phyloP scores from a whole-genome alignment of 2,797 vertebrate genomes.

The Anableps anableps region DNA sequence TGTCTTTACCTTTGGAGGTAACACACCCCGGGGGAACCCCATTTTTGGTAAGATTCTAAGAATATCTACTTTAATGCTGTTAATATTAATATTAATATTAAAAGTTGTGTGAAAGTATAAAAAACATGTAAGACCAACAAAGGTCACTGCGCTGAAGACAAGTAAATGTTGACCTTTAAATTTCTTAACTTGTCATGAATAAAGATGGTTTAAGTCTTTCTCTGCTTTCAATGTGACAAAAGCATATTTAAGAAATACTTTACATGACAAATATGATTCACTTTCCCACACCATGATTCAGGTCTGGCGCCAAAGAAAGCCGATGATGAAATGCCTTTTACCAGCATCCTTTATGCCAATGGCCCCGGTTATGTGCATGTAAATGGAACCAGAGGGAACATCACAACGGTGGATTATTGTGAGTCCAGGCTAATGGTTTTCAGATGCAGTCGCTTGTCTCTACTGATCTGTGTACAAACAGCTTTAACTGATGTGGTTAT shows the following conservation, averaged over 20 bases:
- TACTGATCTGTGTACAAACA: constrained; percentile 43
- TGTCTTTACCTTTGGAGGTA: constrained; percentile 86
- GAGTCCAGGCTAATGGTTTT: constrained; percentile 72
- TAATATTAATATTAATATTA: neutral
- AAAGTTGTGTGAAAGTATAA: neutral
- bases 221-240: neutral
- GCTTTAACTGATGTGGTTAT: constrained; percentile 48
- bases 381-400: constrained; percentile 84
- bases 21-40: constrained; percentile 84
- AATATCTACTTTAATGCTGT: neutral
- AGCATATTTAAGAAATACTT: neutral
- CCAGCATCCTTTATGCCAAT: constrained; percentile 86
- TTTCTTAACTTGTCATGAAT: neutral
- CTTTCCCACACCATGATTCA: constrained; percentile 38
- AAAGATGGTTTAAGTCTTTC: neutral
- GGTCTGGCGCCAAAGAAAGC: constrained; percentile 82
- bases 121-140: neutral
- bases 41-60: constrained; percentile 83
- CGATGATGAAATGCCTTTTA: constrained; percentile 83
- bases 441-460: constrained; percentile 54
- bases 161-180: neutral
- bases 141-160: neutral
- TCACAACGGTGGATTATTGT: constrained; percentile 83
- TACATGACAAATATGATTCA: constrained; percentile 10
- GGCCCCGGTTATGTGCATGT: constrained; percentile 83